Conservation (phyloP, 2,113 vertebrate species). For the Laticauda colubrina region DNA sequence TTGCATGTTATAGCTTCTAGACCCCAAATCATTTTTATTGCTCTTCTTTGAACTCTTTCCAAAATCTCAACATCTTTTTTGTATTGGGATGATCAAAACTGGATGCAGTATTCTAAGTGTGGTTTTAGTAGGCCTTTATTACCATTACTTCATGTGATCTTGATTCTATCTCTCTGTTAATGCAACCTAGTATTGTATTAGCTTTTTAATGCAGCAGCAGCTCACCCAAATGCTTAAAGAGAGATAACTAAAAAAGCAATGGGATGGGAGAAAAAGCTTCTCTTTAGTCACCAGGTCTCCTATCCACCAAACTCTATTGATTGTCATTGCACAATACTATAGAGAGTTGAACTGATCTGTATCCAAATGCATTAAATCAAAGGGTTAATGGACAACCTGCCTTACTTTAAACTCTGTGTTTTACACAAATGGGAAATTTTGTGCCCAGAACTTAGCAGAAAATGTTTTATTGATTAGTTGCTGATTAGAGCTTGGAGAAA, state of each 20-base stretch:
- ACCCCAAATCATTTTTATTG: neutral
- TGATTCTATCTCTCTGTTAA: neutral
- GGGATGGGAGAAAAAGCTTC: neutral
- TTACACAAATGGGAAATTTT: neutral
- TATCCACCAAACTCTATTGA: neutral
- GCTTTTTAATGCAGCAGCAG: neutral
- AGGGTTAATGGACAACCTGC: neutral
- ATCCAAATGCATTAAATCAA: constrained; percentile 3
- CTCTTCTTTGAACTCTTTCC: neutral
- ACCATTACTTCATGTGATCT: neutral
- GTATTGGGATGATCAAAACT: neutral
- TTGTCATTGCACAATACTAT: neutral
- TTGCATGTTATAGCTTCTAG: neutral
- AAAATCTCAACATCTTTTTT: neutral
- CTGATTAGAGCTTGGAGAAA: constrained; percentile 33
- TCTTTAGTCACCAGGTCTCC: neutral
- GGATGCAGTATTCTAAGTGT: neutral
- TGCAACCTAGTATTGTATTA: neutral
- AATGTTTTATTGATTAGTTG: constrained; percentile 43
- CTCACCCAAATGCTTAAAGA: neutral
- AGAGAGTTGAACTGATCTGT: constrained; percentile 4
- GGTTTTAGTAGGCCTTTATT: neutral
- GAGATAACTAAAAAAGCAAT: neutral
- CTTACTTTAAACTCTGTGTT: neutral
- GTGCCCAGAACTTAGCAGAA: neutral